Evolutionary conservation across 2,888 invertebrate species (phyloP), one percentile per base, ranked within the genome.

Genomic region (Ferrisia virgata): DNA sequence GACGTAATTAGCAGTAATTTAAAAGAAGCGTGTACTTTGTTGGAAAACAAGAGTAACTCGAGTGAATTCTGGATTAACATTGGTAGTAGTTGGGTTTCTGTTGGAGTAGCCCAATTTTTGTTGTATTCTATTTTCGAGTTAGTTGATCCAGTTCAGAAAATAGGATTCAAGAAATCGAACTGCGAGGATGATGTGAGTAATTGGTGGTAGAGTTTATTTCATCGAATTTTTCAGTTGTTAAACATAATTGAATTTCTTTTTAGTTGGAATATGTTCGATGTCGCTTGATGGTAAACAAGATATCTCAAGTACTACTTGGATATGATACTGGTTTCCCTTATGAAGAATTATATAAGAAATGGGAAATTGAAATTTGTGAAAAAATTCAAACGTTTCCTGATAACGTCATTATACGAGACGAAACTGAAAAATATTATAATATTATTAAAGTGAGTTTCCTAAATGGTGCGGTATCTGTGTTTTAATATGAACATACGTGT

Each of bases 91-190:
- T 88, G 87, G 84, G 86, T 90, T 78, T 86, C 90, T 25, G 88
- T 92, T 3, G 92, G 92, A 86, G 88, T 91, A 25, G 86, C 92
- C 0, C 91, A 92, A 86, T 87, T 91, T 0, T 89, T 90, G 86
- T 88, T 93, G 4, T 91, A 92, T 87, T 90, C 92, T 0, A 91
- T 92, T 88, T 89, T 93, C 13, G 93, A 93, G 22, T 89, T 92
- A 0, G 93, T 97, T 5, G 98, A 98, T 90, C 96, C 96, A 0
- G 92, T 95, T 0, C 92, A 94, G 85, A 96, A 96, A 88, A 92
- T 93, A 86, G 90, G 92, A 0, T 88, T 96, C 0, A 95, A 95
- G 89, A 90, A 93, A 11, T 88, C 91, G 72, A 94, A 95, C 86
- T 89, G 92, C 15, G 88, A 90, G 31, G 92, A 95, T 86, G 94